phyloP scores from a whole-genome alignment of 2,797 vertebrate genomes.

The Peromyscus eremicus region DNA sequence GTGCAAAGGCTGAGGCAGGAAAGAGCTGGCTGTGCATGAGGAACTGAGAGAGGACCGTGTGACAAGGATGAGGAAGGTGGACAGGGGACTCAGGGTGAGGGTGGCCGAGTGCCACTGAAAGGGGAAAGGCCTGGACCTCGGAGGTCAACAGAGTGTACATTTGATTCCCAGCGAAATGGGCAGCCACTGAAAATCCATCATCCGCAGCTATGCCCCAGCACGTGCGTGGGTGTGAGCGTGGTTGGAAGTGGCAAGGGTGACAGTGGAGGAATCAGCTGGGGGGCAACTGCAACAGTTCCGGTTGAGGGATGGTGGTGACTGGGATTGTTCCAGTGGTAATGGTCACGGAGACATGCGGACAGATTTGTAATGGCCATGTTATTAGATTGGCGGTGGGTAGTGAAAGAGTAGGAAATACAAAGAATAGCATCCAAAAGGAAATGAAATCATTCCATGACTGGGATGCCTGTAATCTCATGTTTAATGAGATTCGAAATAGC shows the following conservation, averaged over 20 bases:
- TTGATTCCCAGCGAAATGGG: conserved; percentile 29
- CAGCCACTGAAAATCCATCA: background rate
- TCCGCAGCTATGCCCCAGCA: background rate
- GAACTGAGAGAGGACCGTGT: conserved; percentile 50
- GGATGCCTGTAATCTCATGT: background rate
- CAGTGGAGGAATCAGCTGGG: background rate
- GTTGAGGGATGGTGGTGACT: background rate
- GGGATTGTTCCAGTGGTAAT: background rate
- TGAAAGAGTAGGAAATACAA: background rate
- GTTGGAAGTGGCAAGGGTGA: background rate
- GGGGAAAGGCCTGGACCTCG: background rate
- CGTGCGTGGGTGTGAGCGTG: background rate
- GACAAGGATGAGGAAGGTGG: background rate
- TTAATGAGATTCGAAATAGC: background rate
- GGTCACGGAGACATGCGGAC: background rate
- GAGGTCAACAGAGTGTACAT: background rate
- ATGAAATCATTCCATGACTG: background rate
- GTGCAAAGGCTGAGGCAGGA: conserved; percentile 41
- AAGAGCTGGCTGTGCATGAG: background rate
- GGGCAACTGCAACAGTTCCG: background rate
- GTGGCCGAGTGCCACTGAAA: background rate
- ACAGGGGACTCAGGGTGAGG: background rate
- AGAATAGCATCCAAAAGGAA: conserved; percentile 15
- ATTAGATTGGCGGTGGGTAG: background rate
- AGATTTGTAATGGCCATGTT: background rate